These are phyloP conservation scores for Drosophila pruinosa DNA, from an alignment of 1,140 invertebrate genomes.

Conservation along the genomic window DNA sequence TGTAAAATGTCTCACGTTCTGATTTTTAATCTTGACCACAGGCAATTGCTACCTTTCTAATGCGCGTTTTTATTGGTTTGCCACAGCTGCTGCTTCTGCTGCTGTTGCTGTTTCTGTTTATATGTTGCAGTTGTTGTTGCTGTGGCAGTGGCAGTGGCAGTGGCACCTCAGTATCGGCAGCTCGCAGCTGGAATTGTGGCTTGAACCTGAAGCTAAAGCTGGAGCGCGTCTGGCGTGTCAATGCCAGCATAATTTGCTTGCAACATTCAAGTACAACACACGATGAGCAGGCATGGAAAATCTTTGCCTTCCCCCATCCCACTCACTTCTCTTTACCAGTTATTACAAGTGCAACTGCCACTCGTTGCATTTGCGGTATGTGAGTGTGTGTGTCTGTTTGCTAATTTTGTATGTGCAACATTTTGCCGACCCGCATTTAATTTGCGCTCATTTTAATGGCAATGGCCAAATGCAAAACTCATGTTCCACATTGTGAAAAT, in stretches of 20 bases:
- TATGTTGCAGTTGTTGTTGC: conserved; percentile 1
- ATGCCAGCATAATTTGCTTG: conserved; percentile 77
- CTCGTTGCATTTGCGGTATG: conserved; percentile 1
- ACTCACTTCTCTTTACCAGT: not conserved
- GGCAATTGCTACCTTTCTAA: conserved; percentile 78
- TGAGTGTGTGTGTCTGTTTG: conserved; percentile 47
- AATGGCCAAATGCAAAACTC: conserved; percentile 68
- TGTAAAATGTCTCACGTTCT: conserved; percentile 76
- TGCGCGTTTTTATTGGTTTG: conserved; percentile 72
- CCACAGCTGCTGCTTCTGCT: conserved; percentile 44
- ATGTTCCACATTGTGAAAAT: conserved; percentile 63
- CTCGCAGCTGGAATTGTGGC: conserved; percentile 36
- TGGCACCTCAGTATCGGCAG: conserved; percentile 38
- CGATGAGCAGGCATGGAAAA: conserved; percentile 37
- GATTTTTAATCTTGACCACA: conserved; percentile 73
- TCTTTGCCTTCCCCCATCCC: not conserved
- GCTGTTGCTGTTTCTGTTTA: too few species aligned
- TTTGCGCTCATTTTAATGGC: conserved; percentile 73
- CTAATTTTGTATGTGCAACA: conserved; percentile 65
- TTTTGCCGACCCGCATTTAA: conserved; percentile 73
- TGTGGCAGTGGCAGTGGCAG: conserved; percentile 9
- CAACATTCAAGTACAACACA: conserved; percentile 60
- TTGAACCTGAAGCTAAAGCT: conserved; percentile 20
- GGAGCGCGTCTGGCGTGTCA: conserved; percentile 54
- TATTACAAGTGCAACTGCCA: not conserved